A percentile compares a stretch with the other conserved stretches of the same genome.
phyloP scores from a whole-genome alignment of 2,888 invertebrate species.

The Nomada ruficornis region DNA sequence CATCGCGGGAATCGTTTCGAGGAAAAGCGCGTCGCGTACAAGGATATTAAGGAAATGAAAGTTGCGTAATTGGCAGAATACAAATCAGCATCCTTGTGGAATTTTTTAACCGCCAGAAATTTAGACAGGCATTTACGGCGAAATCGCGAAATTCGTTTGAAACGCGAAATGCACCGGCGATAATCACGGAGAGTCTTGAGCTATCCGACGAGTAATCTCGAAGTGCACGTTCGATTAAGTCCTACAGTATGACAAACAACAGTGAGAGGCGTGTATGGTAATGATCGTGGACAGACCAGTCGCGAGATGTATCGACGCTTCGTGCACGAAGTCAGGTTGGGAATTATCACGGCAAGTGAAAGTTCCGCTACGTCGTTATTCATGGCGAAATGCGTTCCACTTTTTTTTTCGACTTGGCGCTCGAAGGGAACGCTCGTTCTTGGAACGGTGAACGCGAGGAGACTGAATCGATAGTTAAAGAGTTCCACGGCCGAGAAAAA shows the following conservation, averaged over 20 bases:
- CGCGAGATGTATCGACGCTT: constrained; percentile 41
- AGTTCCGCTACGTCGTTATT: constrained; percentile 57
- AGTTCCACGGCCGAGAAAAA: constrained; percentile 24
- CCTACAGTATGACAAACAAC: background rate
- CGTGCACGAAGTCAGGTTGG: constrained; percentile 21
- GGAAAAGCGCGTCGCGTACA: too few species aligned
- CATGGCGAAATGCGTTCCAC: constrained; percentile 59
- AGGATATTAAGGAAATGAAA: too few species aligned
- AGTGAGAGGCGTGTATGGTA: constrained; percentile 4
- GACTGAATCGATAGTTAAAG: constrained; percentile 39
- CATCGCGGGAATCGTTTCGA: too few species aligned
- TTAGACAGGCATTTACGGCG: too few species aligned
- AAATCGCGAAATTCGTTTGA: too few species aligned
- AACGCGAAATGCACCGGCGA: too few species aligned
- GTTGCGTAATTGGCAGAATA: too few species aligned
- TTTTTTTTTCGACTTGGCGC: constrained; percentile 19
- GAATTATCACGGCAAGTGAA: constrained; percentile 56
- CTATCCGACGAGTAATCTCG: background rate
- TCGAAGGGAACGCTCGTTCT: constrained; percentile 28
- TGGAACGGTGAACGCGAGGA: constrained; percentile 14
- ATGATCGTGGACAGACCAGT: constrained; percentile 4
- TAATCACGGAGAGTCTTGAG: too few species aligned
- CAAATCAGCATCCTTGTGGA: too few species aligned
- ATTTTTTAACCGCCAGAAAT: too few species aligned
- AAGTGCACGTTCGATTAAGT: background rate